Conservation (phyloP, 2,797 vertebrate genomes). For the Heteromormyrus szaboi region DNA sequence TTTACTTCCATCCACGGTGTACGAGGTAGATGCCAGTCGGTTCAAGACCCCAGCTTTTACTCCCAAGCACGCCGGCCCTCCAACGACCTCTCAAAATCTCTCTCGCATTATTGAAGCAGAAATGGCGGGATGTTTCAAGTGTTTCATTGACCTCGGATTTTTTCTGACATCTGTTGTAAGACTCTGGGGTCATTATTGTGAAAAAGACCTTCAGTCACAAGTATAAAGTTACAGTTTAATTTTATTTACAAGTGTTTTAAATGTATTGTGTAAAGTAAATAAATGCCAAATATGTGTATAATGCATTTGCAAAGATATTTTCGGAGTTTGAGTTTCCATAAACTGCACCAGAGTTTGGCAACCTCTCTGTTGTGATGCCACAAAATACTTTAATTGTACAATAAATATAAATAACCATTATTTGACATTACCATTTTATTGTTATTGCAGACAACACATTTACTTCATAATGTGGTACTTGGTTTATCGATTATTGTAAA, state of each 20-base stretch:
- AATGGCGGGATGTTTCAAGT: slow-evolving; percentile 27
- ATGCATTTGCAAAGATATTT: background rate
- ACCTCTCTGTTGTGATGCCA: background rate
- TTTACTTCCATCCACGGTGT: slow-evolving; percentile 25
- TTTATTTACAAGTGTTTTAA: background rate
- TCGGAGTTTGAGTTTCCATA: background rate
- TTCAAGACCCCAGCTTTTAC: slow-evolving; percentile 32
- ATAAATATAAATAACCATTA: background rate
- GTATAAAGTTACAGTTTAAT: background rate
- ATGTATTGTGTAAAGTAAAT: background rate
- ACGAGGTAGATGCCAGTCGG: slow-evolving; percentile 21
- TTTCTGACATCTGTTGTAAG: slow-evolving; percentile 17
- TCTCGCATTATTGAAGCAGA: slow-evolving; percentile 22
- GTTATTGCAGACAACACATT: background rate
- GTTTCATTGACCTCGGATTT: slow-evolving; percentile 27
- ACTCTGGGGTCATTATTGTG: slow-evolving; percentile 8
- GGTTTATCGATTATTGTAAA: background rate
- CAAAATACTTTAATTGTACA: background rate
- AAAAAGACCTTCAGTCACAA: background rate
- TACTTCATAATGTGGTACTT: background rate
- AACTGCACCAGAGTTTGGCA: background rate
- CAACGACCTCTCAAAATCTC: slow-evolving; percentile 31
- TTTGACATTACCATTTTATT: background rate
- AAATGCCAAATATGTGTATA: background rate
- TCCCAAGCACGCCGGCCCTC: slow-evolving; percentile 24